Conservation (phyloP, 1,140 invertebrate species). For the Aphis craccivora region DNA sequence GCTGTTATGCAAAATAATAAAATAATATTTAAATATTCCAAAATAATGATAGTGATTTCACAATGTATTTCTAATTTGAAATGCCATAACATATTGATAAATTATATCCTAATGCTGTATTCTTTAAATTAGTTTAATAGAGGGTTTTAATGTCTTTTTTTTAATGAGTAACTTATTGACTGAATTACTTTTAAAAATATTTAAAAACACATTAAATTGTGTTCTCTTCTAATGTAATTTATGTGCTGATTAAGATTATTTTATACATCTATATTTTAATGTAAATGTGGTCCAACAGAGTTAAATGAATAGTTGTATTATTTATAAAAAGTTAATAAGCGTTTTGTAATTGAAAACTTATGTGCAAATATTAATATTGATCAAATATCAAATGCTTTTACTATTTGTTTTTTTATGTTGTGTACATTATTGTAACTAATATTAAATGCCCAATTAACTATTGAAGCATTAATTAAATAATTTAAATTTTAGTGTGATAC, state of each 20-base stretch:
- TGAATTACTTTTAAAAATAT: background rate
- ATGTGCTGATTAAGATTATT: background rate
- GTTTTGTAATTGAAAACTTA: background rate
- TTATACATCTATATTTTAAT: background rate
- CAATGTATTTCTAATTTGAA: background rate
- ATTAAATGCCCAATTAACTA: background rate
- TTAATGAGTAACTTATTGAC: background rate
- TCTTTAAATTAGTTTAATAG: background rate
- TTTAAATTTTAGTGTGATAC: background rate
- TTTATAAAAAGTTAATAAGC: background rate
- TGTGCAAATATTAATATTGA: background rate
- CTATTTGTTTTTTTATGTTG: constrained; percentile 6
- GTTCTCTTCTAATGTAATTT: background rate
- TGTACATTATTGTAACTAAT: constrained; percentile 14
- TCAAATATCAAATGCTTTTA: constrained; percentile 16
- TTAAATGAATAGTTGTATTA: background rate
- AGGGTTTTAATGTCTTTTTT: background rate
- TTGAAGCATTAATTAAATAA: background rate
- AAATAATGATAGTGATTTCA: background rate
- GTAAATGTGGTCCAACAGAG: background rate
- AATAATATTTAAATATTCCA: background rate
- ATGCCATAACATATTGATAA: constrained; percentile 25
- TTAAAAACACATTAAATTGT: background rate
- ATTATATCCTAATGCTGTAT: background rate
- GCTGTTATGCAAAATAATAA: background rate